A percentile compares a stretch with the other conserved stretches of the same genome.
phyloP scores from a whole-genome alignment of 1,140 invertebrate species.

The Drosophila malerkotliana region DNA sequence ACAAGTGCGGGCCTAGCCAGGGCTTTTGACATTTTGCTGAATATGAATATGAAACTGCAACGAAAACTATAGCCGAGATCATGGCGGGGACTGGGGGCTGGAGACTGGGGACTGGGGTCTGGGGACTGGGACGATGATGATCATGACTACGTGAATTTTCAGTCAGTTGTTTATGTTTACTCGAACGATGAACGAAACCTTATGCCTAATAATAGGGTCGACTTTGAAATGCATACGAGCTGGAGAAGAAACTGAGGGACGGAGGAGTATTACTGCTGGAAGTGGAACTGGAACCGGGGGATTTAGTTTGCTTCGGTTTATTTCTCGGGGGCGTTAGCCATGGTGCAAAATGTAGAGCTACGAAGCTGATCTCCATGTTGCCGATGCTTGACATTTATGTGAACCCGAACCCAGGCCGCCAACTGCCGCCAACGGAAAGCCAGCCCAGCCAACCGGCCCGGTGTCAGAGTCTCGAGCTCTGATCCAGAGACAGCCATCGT shows the following conservation, averaged over 20 bases:
- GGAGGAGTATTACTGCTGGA: not conserved
- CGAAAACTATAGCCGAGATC: not conserved
- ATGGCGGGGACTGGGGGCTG: too few relatives aligned
- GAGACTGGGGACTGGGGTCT: too few relatives aligned
- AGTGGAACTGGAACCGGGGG: not conserved
- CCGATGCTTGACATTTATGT: conserved; percentile 80
- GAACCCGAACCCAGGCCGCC: conserved; percentile 64
- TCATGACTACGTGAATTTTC: conserved; percentile 43
- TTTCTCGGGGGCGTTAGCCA: conserved; percentile 65
- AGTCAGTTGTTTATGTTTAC: conserved; percentile 46
- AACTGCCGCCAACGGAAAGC: conserved; percentile 9
- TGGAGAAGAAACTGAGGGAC: not conserved
- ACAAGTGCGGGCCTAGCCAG: conserved; percentile 60
- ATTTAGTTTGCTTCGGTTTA: not conserved
- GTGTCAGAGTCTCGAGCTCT: not conserved
- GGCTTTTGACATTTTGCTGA: conserved; percentile 70
- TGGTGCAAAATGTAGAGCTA: conserved; percentile 73
- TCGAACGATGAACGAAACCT: conserved; percentile 69
- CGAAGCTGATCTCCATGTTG: conserved; percentile 63
- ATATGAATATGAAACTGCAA: conserved; percentile 27
- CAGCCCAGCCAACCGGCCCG: conserved; percentile 8
- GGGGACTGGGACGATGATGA: conserved; percentile 12
- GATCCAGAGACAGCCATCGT: conserved; percentile 33
- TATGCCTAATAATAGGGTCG: conserved; percentile 79
- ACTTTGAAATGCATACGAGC: conserved; percentile 76